Base-by-base conservation (phyloP, 2,888 invertebrate species). In the Spicauda simplicius region DNA sequence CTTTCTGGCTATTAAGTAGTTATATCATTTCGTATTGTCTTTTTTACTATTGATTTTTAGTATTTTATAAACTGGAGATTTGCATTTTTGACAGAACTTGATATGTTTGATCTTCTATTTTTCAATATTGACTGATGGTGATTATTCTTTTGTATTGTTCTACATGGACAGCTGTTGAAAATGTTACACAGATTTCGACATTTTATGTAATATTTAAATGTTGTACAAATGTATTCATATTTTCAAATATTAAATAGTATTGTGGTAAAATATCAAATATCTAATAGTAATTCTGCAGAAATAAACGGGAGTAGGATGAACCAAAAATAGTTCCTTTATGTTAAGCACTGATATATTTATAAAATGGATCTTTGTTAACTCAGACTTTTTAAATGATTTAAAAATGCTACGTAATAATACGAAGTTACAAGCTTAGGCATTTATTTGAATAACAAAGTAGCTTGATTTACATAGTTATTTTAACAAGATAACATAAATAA, bases 61-160 rank as follows among this genome's bases (percentile, higher is more conserved):
- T 37, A 64, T 56, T 63, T 60, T 45, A 41, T 14, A 14, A 57
- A 62, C 58, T 18, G 18, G 55, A 50, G 52, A 69, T 81, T 87
- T 80, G 79, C 82, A 83, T 83, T 74, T 80, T 80, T 76, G 76
- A 74, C 73, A 72, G 70, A 67, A 56, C 16, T 61, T 57, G 62
- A 33, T 41, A 19, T 33, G 60, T 56, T 61, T 81, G 83, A 84
- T 84, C 81, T 90, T 90, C 89, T 86, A 80, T 86, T 89, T 66
- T 90, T 89, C 80, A 85, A 87, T 79, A 79, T 72, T 88, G 88
- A 87, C 88, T 72, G 16, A 52, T 11, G 52, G 12, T 70, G 56
- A 57, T 66, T 64, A 50, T 70, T 48, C 69, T 68, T 65, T 57
- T 68, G 58, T 58, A 54, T 53, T 64, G 65, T 70, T 70, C 63